phyloP scores from a whole-genome alignment of 2,888 invertebrate species.

The Arge pagana region DNA sequence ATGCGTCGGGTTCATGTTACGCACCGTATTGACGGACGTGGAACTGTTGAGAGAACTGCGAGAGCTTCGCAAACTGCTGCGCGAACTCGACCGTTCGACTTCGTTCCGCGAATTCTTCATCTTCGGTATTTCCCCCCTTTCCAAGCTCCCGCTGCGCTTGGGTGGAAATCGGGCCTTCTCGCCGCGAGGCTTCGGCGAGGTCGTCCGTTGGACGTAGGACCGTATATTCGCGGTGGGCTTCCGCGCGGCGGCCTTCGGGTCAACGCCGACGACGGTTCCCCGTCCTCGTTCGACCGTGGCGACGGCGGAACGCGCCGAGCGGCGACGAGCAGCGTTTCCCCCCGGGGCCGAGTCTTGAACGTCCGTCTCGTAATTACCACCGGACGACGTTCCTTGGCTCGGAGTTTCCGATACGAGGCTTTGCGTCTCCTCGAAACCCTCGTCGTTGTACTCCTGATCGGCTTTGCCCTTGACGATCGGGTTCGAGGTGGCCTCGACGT shows the following conservation, averaged over 20 bases:
- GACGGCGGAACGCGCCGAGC: neutral
- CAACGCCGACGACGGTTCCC: no score
- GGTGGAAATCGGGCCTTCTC: conserved; percentile 50
- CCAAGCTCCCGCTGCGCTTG: conserved; percentile 45
- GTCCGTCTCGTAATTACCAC: conserved; percentile 69
- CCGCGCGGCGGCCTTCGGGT: conserved; percentile 43
- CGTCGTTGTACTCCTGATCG: conserved; percentile 80
- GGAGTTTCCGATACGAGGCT: conserved; percentile 85
- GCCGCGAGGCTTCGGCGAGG: conserved; percentile 27
- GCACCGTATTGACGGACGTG: conserved; percentile 77
- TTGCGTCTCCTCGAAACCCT: conserved; percentile 90
- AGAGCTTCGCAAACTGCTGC: conserved; percentile 81
- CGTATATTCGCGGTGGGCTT: conserved; percentile 48
- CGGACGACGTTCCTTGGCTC: conserved; percentile 82
- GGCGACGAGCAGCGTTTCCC: conserved; percentile 48
- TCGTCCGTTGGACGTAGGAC: conserved; percentile 22
- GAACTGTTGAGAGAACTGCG: conserved; percentile 83
- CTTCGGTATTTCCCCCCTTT: conserved; percentile 33
- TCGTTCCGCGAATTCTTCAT: conserved; percentile 55
- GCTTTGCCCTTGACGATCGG: conserved; percentile 52
- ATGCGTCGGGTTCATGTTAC: conserved; percentile 67
- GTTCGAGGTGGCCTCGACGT: conserved; percentile 60
- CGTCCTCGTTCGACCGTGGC: conserved; percentile 7
- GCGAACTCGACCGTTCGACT: conserved; percentile 77
- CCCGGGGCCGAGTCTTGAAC: conserved; percentile 61